Evolutionary conservation across 2,113 vertebrate species (phyloP).

Genomic region (Dascyllus trimaculatus): DNA sequence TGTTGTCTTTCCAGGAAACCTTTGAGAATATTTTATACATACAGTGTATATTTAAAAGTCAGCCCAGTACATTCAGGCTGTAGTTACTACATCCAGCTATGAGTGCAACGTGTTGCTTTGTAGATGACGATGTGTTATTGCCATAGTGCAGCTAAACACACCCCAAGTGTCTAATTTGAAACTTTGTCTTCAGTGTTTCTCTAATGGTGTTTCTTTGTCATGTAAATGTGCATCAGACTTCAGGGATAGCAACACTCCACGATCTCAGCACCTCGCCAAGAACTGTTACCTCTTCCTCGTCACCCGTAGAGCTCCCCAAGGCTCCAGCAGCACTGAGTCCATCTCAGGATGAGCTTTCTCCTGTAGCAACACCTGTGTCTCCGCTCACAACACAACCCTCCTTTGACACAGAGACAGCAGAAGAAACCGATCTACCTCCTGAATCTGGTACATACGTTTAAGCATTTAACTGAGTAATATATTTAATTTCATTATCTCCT

Average conservation of each 20-base stretch:
- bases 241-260: conserved; percentile 31
- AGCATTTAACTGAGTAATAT: neutral
- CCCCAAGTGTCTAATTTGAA: neutral
- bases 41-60: too few relatives aligned
- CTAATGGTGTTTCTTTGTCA: neutral
- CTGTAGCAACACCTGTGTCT: conserved; percentile 15
- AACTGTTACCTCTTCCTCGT: conserved; percentile 43
- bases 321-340: conserved; percentile 34
- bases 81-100: too few relatives aligned
- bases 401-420: conserved; percentile 32
- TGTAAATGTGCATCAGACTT: conserved; percentile 41
- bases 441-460: conserved; percentile 56
- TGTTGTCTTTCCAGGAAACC: too few relatives aligned
- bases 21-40: too few relatives aligned
- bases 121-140: too few relatives aligned
- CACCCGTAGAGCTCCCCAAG: conserved; percentile 35
- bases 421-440: conserved; percentile 70
- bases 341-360: conserved; percentile 32
- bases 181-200: neutral
- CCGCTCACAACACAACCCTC: conserved; percentile 24
- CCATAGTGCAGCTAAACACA: too few relatives aligned
- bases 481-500: neutral
- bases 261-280: conserved; percentile 41
- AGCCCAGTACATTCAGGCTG: too few relatives aligned
- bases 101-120: too few relatives aligned